Base-by-base conservation (phyloP, 2,888 invertebrate species). In the Thelaira solivaga region DNA sequence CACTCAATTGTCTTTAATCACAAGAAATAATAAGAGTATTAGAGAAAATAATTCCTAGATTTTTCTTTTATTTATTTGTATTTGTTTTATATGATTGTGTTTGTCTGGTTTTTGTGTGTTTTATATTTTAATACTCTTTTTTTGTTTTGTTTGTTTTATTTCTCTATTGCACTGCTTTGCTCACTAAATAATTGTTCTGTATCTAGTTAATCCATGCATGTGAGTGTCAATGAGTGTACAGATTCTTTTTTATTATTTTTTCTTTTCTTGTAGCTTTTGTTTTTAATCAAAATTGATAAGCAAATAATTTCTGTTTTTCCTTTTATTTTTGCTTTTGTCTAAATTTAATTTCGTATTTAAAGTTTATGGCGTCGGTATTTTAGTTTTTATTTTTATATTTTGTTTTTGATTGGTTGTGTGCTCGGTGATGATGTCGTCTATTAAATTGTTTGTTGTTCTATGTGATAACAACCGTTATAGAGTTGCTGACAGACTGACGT, bases 401-500 rank as follows among this genome's bases (percentile, higher is more conserved):
- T 67, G 18, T 5, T 57, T 73, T 47, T 65, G 65, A 62, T 76
- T 72, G 71, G 65, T 55, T 47, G 53, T 55, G 73, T n/a, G n/a
- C n/a, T n/a, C 62, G 55, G 45, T 7, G 11, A 16, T 26, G 26
- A 10, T 45, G 11, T 10, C 26, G 22, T 49, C 24, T 73, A 24
- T 22, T 59, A 34, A 31, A 31, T 53, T 73, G 62, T 51, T 62
- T 62, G 43, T 57, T 69, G 31, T 68, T 57, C 18, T 41, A 41
- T 36, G 26, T 55, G 69, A 74, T 74, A 78, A 78, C 74, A 71
- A 78, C 69, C 69, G 74, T 78, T 78, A 74, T 71, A 64, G 36
- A 74, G 76, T 55, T 74, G 47, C 69, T 71, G 78, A 71, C 69
- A 71, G 78, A 74, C 69, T 78, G 74, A 73, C 47, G 80, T 76